Conservation (phyloP, 2,888 invertebrate genomes). For the Physocephala rufipes region DNA sequence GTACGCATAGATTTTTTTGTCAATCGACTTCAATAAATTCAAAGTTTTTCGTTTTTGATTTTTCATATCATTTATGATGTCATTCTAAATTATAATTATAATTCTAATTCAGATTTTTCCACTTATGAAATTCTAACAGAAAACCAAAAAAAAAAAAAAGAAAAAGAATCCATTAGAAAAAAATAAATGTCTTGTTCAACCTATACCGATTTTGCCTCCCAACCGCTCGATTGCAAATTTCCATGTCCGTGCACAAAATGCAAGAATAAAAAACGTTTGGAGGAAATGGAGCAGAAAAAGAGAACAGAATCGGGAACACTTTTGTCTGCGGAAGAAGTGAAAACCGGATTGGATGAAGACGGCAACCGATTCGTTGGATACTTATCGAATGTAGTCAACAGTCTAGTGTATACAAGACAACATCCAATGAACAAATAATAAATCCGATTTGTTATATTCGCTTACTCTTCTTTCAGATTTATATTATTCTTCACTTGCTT, state of each 20-base stretch:
- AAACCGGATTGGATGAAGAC: neutral
- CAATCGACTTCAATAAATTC: too few species aligned
- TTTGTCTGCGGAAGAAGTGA: neutral
- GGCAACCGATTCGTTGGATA: neutral
- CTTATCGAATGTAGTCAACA: slow-evolving; percentile 40
- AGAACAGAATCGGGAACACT: neutral
- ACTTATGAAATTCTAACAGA: neutral
- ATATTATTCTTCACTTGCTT: slow-evolving; percentile 50
- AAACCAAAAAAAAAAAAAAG: neutral
- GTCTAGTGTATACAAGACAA: slow-evolving; percentile 42
- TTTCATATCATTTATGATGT: slow-evolving; percentile 22
- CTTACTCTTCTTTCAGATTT: slow-evolving; percentile 48
- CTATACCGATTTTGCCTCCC: neutral
- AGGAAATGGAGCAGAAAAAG: neutral
- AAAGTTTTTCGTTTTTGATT: neutral
- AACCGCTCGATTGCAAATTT: slow-evolving; percentile 33
- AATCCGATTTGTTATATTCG: neutral
- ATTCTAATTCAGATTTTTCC: neutral
- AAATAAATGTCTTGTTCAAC: neutral
- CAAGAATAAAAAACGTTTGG: slow-evolving; percentile 22
- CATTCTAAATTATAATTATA: neutral
- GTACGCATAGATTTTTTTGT: neutral
- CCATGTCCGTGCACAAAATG: slow-evolving; percentile 52
- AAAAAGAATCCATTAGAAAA: slow-evolving; percentile 27
- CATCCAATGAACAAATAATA: neutral